Percentiles rank a stretch among this genome's conserved stretches.
These are phyloP conservation scores for Acrossocheilus fasciatus DNA, from an alignment of 2,797 vertebrate species.

Conservation along the genomic window DNA sequence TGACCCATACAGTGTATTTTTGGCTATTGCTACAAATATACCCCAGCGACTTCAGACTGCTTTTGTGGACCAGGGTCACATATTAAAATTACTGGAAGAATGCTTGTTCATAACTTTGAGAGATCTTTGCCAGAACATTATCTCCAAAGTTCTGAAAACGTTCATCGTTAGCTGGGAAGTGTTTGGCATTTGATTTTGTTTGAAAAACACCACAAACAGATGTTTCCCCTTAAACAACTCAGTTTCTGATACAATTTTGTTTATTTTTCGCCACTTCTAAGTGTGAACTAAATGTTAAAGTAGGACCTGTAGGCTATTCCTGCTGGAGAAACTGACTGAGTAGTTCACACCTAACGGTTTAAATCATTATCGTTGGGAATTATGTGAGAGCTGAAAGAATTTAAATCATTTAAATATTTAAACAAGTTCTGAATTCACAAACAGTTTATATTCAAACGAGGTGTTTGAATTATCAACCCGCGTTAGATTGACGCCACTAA, in stretches of 20 bases:
- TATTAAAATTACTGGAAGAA: neutral
- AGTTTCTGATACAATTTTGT: neutral
- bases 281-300: too few species aligned
- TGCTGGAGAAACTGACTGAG: too few species aligned
- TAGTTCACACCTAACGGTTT: neutral
- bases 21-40: too few species aligned
- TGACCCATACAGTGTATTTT: too few species aligned
- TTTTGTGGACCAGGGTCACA: too few species aligned
- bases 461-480: neutral
- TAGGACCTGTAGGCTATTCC: neutral
- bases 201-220: neutral
- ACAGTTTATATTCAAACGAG: neutral
- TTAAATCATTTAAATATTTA: neutral
- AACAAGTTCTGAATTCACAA: neutral
- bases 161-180: neutral
- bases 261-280: neutral
- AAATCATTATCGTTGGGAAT: neutral
- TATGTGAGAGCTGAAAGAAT: neutral
- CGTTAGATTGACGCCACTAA: neutral
- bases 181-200: neutral
- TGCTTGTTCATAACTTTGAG: neutral
- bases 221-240: neutral
- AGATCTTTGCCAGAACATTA: too few species aligned
- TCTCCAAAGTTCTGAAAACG: neutral
- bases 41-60: too few species aligned